A percentile compares a stretch with the other conserved stretches of the same genome.
These are phyloP conservation scores for Meriones psammophilus DNA, from an alignment of 2,797 vertebrate species.

Conservation along the genomic window DNA sequence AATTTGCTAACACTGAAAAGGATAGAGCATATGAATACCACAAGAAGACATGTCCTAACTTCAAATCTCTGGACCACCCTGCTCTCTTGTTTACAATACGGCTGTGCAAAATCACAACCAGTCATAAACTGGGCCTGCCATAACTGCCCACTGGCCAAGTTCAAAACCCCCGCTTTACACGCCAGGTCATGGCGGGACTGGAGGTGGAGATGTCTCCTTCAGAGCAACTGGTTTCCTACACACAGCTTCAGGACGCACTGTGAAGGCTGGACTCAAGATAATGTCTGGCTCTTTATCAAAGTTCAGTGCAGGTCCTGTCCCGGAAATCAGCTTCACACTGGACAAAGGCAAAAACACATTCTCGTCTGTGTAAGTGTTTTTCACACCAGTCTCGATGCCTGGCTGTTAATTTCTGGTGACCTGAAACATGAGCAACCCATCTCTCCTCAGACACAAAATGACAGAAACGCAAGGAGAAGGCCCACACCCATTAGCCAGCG, in stretches of 20 bases:
- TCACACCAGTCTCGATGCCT: background rate
- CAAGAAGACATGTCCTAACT: constrained; percentile 62
- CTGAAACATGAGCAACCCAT: background rate
- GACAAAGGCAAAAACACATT: constrained; percentile 37
- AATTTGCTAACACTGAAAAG: constrained; percentile 63
- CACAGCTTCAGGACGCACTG: background rate
- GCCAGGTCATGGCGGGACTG: background rate
- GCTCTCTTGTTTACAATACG: constrained; percentile 11
- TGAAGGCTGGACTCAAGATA: background rate
- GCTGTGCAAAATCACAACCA: constrained; percentile 31
- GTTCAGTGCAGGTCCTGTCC: background rate
- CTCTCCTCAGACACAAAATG: background rate
- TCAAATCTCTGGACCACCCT: constrained; percentile 5
- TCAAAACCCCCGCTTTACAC: constrained; percentile 51
- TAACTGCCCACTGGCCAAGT: background rate
- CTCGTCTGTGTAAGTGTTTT: constrained; percentile 34
- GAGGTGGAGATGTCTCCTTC: background rate
- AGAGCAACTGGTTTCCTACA: constrained; percentile 39
- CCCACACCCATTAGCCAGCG: background rate
- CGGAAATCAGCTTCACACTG: constrained; percentile 50
- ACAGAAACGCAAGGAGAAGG: background rate
- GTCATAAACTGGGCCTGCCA: constrained; percentile 3
- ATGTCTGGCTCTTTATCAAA: constrained; percentile 61
- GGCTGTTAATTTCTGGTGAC: background rate
- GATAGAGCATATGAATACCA: constrained; percentile 45